phyloP scores from a whole-genome alignment of 30 jellyfish, hydroid and myxozoan genomes.

The Rhopilema esculentum region DNA sequence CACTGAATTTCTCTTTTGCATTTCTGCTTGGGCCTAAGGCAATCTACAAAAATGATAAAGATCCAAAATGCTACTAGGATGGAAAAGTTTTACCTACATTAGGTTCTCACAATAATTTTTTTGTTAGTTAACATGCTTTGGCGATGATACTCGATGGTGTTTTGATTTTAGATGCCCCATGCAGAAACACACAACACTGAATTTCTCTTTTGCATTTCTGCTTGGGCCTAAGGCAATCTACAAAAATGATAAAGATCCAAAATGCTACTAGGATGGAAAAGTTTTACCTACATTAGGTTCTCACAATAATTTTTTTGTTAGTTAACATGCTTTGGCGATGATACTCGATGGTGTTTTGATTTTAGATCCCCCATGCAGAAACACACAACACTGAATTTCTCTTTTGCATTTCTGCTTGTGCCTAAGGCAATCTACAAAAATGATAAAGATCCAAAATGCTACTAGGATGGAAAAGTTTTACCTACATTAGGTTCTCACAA shows the following conservation, averaged over 20 bases:
- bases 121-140: not conserved
- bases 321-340: not conserved
- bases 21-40: not conserved
- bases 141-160: not conserved
- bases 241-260: not conserved
- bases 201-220: not conserved
- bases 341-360: not conserved
- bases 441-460: not conserved
- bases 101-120: not conserved
- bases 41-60: not conserved
- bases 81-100: not conserved
- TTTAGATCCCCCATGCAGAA: not conserved
- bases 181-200: not conserved
- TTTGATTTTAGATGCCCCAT: not conserved
- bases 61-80: not conserved
- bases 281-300: not conserved
- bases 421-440: not conserved
- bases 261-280: not conserved
- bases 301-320: not conserved
- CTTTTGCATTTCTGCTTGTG: not conserved
- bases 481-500: not conserved
- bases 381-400: not conserved
- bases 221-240: not conserved
- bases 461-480: not conserved
- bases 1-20: not conserved